Evolutionary conservation across 2,888 invertebrate genomes (phyloP).

Genomic region (Salpingus planirostris): DNA sequence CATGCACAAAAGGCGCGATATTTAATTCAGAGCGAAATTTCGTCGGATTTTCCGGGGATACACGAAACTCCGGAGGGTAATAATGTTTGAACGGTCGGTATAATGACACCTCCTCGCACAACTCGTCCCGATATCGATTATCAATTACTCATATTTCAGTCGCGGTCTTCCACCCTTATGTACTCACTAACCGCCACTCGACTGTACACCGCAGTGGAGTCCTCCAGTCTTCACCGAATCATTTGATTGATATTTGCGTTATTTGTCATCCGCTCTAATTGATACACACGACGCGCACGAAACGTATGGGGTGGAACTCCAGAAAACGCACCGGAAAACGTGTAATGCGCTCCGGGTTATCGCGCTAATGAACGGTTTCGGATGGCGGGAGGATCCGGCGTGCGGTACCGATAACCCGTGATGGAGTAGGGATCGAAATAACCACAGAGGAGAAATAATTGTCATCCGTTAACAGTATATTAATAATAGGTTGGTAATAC

Average conservation of each 20-base stretch:
- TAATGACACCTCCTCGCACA: conserved; percentile 33
- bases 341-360: too few species aligned
- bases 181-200: not conserved
- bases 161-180: conserved; percentile 19
- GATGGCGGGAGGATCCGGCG: too few species aligned
- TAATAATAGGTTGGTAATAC: conserved; percentile 39
- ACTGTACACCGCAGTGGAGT: not conserved
- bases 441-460: conserved; percentile 33
- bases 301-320: too few species aligned
- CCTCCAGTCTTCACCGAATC: conserved; percentile 18
- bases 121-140: conserved; percentile 37
- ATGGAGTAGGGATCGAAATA: too few species aligned
- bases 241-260: conserved; percentile 28
- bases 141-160: conserved; percentile 40
- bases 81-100: conserved; percentile 30
- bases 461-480: conserved; percentile 40
- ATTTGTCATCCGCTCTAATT: conserved; percentile 30
- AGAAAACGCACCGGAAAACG: too few species aligned
- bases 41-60: too few species aligned
- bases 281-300: too few species aligned
- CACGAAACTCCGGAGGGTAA: conserved; percentile 23
- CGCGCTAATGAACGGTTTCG: too few species aligned
- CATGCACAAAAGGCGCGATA: too few species aligned
- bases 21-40: too few species aligned
- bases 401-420: too few species aligned